A percentile compares a stretch with the other conserved stretches of the same genome.
Evolutionary conservation across 1,140 invertebrate species (phyloP).

Genomic region (Aphidius ervi): DNA sequence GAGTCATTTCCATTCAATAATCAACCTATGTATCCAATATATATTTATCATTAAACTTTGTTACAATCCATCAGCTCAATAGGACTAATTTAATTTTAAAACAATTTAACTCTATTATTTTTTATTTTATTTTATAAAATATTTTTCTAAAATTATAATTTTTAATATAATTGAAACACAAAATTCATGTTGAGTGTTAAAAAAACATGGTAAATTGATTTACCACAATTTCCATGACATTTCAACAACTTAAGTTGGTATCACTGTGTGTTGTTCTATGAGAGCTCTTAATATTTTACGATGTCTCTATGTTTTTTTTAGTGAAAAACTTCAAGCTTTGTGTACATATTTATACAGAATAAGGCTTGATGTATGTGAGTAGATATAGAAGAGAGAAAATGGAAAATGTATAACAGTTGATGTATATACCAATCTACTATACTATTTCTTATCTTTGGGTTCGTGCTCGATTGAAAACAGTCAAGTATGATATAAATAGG

Average conservation of each 20-base stretch:
- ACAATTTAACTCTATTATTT: not conserved
- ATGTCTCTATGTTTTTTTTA: slow-evolving; percentile 8
- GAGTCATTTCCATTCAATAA: slow-evolving; percentile 16
- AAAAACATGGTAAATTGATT: slow-evolving; percentile 22
- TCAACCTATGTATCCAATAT: not conserved
- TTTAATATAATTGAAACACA: not conserved
- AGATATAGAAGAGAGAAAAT: slow-evolving; percentile 1
- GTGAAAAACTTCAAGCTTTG: not conserved
- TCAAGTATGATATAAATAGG: slow-evolving; percentile 17
- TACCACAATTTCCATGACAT: slow-evolving; percentile 22
- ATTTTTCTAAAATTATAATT: no score
- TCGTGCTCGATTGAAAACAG: slow-evolving; percentile 18
- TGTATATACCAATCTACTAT: slow-evolving; percentile 10
- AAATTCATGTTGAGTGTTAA: not conserved
- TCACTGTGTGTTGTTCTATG: no score
- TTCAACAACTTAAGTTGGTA: not conserved
- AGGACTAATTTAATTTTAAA: not conserved
- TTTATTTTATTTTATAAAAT: no score
- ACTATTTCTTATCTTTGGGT: slow-evolving; percentile 17
- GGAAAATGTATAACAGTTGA: slow-evolving; percentile 13
- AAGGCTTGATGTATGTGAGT: not conserved
- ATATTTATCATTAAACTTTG: slow-evolving; percentile 9
- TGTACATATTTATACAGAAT: no score
- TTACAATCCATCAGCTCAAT: slow-evolving; percentile 4
- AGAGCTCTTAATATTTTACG: slow-evolving; percentile 16